Evolutionary conservation across 1,140 invertebrate species (phyloP).

Genomic region (Agraylea sexmaculata): DNA sequence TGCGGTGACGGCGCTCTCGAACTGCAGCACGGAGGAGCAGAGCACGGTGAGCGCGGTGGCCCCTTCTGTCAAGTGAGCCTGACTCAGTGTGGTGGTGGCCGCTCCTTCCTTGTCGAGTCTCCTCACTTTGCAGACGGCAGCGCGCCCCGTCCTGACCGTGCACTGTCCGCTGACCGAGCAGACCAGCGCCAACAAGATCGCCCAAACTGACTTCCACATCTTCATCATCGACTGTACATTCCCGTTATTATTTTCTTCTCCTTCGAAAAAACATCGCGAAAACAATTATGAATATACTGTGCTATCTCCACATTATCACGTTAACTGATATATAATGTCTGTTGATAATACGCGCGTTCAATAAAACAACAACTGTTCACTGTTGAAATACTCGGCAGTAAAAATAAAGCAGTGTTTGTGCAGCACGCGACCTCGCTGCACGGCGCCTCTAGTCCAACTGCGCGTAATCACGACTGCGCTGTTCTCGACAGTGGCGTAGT

Average conservation of each 20-base stretch:
- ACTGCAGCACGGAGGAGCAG: constrained; percentile 67
- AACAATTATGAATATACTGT: too few relatives aligned
- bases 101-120: constrained; percentile 55
- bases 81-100: constrained; percentile 42
- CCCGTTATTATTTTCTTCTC: too few relatives aligned
- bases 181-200: constrained; percentile 30
- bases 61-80: constrained; percentile 46
- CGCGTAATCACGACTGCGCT: constrained; percentile 8
- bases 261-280: too few relatives aligned
- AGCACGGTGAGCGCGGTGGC: constrained; percentile 54
- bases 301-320: too few relatives aligned
- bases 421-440: constrained; percentile 3
- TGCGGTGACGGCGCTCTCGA: constrained; percentile 63
- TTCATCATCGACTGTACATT: too few relatives aligned
- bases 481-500: not conserved
- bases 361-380: too few relatives aligned
- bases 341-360: too few relatives aligned
- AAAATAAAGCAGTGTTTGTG: too few relatives aligned
- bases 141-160: constrained; percentile 32
- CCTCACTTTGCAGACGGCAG: constrained; percentile 47
- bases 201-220: too few relatives aligned
- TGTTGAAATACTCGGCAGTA: too few relatives aligned
- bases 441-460: constrained; percentile 10
- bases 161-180: constrained; percentile 28
- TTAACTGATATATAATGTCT: too few relatives aligned